phyloP scores from a whole-genome alignment of 2,888 invertebrate species.

The Sarcophaga variegata region DNA sequence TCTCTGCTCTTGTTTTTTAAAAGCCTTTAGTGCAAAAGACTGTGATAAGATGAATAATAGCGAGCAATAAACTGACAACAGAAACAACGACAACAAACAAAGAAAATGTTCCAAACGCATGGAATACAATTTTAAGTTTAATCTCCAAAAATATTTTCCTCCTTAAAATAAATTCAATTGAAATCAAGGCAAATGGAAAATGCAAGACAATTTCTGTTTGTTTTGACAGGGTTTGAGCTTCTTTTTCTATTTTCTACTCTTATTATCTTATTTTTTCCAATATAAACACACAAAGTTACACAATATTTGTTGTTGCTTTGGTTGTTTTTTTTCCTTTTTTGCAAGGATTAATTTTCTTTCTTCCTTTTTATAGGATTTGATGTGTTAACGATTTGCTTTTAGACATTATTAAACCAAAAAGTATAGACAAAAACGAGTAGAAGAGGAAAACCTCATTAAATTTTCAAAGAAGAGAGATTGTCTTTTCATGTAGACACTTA shows the following conservation, averaged over 20 bases:
- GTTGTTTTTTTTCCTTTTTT: not conserved
- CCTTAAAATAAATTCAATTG: constrained; percentile 35
- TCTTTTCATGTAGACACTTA: constrained; percentile 9
- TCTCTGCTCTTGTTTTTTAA: constrained; percentile 25
- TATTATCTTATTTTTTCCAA: not conserved
- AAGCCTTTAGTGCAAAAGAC: constrained; percentile 20
- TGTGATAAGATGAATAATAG: not conserved
- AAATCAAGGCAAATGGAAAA: constrained; percentile 20
- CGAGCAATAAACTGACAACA: not conserved
- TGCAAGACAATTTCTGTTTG: constrained; percentile 6
- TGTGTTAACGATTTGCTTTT: constrained; percentile 28
- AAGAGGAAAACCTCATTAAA: constrained; percentile 25
- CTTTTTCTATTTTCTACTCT: not conserved
- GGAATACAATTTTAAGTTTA: constrained; percentile 54
- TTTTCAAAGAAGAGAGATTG: constrained; percentile 26
- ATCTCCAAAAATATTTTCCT: constrained; percentile 51
- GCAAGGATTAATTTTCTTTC: not conserved
- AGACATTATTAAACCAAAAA: not conserved
- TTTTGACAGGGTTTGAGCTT: not conserved
- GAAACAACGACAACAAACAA: not conserved
- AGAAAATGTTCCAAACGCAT: constrained; percentile 27
- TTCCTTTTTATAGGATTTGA: constrained; percentile 16
- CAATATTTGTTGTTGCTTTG: not conserved
- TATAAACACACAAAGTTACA: not conserved
- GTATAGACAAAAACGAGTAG: not conserved